Percentiles rank a stretch among this genome's conserved stretches.
Conservation (phyloP, 2,113 vertebrate genomes). For the Rhagologus leucostigma region DNA sequence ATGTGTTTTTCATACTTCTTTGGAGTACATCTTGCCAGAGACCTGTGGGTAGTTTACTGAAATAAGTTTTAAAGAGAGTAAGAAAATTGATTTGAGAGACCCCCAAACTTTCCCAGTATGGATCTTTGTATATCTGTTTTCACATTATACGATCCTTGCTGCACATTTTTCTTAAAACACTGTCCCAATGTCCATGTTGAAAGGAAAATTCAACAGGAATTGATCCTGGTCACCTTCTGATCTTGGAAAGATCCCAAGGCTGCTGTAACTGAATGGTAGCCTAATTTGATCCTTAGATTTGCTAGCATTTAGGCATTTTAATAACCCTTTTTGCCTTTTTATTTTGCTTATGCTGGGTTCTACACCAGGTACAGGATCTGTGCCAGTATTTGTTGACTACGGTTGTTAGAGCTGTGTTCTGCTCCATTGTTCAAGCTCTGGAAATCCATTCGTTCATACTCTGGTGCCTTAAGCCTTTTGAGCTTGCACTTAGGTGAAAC, state of each 20-base stretch:
- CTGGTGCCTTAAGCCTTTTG: background rate
- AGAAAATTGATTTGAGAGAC: background rate
- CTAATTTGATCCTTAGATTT: background rate
- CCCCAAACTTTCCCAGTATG: background rate
- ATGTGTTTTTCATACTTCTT: background rate
- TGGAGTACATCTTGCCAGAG: background rate
- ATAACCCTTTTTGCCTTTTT: background rate
- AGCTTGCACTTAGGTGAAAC: background rate
- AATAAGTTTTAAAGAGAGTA: background rate
- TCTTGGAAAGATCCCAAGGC: background rate
- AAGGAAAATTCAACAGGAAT: background rate
- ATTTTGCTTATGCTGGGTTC: background rate
- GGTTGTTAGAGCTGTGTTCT: background rate
- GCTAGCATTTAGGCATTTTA: background rate
- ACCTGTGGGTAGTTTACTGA: background rate
- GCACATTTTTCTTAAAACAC: background rate
- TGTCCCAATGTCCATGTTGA: background rate
- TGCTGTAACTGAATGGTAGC: background rate
- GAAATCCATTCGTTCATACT: background rate
- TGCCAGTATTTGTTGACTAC: background rate
- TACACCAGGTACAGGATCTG: background rate
- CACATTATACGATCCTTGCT: background rate
- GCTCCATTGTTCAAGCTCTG: background rate
- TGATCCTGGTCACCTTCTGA: background rate
- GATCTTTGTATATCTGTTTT: background rate